Base-by-base conservation (phyloP, 1,140 invertebrate species). In the Holcopasites calliopsidis region DNA sequence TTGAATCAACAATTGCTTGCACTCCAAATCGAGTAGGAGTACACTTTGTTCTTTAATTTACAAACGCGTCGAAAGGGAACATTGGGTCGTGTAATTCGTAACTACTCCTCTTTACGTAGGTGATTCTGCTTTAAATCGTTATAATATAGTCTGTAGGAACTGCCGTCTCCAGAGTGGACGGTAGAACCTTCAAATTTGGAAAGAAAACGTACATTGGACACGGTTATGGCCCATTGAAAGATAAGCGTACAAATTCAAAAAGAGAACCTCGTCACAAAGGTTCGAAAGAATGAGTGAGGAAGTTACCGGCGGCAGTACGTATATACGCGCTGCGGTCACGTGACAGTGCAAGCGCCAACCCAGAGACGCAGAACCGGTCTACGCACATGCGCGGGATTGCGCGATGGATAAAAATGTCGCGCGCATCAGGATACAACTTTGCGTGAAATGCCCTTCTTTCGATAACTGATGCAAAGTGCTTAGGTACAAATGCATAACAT, bases 281-380 rank as follows among this genome's bases (percentile, higher is more conserved):
- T 83, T 80, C 76, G 82, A 86, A 82, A 82, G 86, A 87, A 84
- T 80, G 82, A 89, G 84, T 90, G 89, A 84, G 80, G 78, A 87
- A 79, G 81, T 84, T 81, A 76, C 70, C 79, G 58, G 75, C 65
- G 68, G 60, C 55, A 55, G 54, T 35, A 26, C 47, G 85, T 89
- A 89, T 90, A 90, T 89, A 90, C 80, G 83, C 79, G 72, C 50
- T 52, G 31, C 3, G 38, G 76, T 88, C 87, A 87, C 86, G 83
- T 88, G 88, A 72, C 50, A 11, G 11, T 6, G 38, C 23, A 16
- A 10, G 31, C 31, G 33, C 13, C 44, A 47, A 52, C 28, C 18
- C 35, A 28, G 23, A 50, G 2, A 54, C 23, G n/a, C 28, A 3
- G 28, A 3, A 23, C 38, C 44, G 10, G 16, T 47, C 35, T 33